Conservation (phyloP, 1,140 invertebrate genomes). For the Trichomalopsis sarcophagae region DNA sequence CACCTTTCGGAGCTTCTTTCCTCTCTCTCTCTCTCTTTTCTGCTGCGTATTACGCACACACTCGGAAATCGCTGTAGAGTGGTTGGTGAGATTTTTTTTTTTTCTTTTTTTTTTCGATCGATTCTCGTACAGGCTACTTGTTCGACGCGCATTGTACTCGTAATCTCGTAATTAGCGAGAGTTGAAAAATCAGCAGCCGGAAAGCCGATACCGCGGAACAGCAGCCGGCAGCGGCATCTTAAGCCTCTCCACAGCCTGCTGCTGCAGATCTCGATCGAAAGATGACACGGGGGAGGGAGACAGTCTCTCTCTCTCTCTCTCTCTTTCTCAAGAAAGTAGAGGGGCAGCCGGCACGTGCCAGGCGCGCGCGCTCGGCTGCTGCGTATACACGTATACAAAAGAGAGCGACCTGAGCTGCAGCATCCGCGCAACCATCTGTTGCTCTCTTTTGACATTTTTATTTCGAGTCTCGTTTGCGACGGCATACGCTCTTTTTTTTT, state of each 20-base stretch:
- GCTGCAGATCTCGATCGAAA: constrained; percentile 37
- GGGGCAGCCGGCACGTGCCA: constrained; percentile 39
- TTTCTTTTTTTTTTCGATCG: not conserved
- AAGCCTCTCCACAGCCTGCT: not conserved
- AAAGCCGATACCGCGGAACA: constrained; percentile 42
- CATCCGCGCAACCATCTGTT: constrained; percentile 67
- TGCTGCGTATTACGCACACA: not conserved
- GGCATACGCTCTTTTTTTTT: not conserved
- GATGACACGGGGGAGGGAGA: constrained; percentile 45
- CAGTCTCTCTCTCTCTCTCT: not conserved
- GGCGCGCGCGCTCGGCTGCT: constrained; percentile 10
- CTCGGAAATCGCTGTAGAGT: not conserved
- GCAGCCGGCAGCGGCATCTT: constrained; percentile 42
- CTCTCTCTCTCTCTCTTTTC: not conserved
- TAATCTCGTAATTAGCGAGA: no score
- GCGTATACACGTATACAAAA: constrained; percentile 7
- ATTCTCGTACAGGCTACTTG: not conserved
- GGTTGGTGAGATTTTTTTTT: not conserved
- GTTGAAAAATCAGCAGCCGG: no score
- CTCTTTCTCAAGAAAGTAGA: not conserved
- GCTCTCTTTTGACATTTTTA: constrained; percentile 64
- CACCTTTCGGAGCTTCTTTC: constrained; percentile 25
- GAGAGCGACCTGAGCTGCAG: constrained; percentile 52
- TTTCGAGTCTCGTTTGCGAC: constrained; percentile 34
- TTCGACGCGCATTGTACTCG: no score